Conservation (phyloP, 2,888 invertebrate genomes). For the Agapostemon virescens region DNA sequence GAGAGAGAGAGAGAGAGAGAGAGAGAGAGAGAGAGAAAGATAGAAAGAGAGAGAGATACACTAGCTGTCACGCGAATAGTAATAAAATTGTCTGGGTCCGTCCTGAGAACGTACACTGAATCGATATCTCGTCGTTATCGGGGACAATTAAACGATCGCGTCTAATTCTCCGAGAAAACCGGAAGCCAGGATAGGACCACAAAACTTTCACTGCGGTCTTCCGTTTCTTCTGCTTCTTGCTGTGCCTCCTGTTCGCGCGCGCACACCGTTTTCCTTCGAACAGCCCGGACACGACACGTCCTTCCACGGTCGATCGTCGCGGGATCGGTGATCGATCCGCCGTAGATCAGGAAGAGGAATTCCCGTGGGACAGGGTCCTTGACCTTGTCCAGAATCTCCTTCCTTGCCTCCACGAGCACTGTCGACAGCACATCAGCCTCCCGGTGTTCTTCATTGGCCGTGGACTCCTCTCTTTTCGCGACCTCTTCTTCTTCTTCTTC, state of each 20-base stretch:
- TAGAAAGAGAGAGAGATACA: neutral
- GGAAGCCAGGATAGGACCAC: slow-evolving; percentile 47
- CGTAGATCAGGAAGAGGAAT: slow-evolving; percentile 63
- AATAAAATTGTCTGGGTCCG: slow-evolving; percentile 14
- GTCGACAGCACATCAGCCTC: slow-evolving; percentile 63
- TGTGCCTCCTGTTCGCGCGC: slow-evolving; percentile 12
- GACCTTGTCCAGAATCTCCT: slow-evolving; percentile 66
- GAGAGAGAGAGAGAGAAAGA: no score
- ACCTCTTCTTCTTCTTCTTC: neutral
- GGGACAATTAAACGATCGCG: slow-evolving; percentile 34
- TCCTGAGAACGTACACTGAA: slow-evolving; percentile 34
- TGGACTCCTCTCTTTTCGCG: slow-evolving; percentile 17
- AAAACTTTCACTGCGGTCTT: slow-evolving; percentile 61
- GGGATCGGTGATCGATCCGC: slow-evolving; percentile 20
- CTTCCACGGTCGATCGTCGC: slow-evolving; percentile 7
- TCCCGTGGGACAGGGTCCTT: slow-evolving; percentile 61
- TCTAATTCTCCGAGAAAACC: slow-evolving; percentile 41
- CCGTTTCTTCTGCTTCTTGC: slow-evolving; percentile 39
- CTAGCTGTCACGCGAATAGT: slow-evolving; percentile 34
- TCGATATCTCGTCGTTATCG: slow-evolving; percentile 27
- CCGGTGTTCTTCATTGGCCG: slow-evolving; percentile 69
- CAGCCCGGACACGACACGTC: neutral
- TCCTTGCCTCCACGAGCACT: slow-evolving; percentile 62
- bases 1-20: no score
- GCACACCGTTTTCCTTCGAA: slow-evolving; percentile 10